A percentile compares a stretch with the other conserved stretches of the same genome.
These are phyloP conservation scores for Harpagoxenus sublaevis DNA, from an alignment of 2,888 invertebrate genomes.

Conservation along the genomic window DNA sequence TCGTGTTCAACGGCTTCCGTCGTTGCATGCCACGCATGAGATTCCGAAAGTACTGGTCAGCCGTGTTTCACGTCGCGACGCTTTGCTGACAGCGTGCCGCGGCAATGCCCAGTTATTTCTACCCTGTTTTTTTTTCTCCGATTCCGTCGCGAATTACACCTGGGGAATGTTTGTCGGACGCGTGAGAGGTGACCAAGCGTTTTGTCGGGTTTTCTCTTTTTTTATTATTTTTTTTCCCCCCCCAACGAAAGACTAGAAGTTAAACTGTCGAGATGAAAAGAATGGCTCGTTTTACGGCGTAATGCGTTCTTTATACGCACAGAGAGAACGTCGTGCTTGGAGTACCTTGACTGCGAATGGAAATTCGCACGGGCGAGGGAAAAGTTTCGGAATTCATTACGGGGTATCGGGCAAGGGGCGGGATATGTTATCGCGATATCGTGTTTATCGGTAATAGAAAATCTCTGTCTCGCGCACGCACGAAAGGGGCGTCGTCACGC, in stretches of 20 bases:
- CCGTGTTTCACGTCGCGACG: slow-evolving; percentile 63
- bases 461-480: slow-evolving; percentile 51
- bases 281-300: slow-evolving; percentile 5
- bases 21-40: slow-evolving; percentile 66
- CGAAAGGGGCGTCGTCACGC: slow-evolving; percentile 31
- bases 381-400: slow-evolving; percentile 22
- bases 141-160: slow-evolving; percentile 46
- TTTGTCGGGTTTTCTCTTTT: slow-evolving; percentile 16
- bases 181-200: slow-evolving; percentile 52
- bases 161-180: slow-evolving; percentile 56
- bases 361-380: slow-evolving; percentile 36
- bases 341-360: slow-evolving; percentile 22
- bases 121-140: slow-evolving; percentile 7
- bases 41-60: slow-evolving; percentile 63
- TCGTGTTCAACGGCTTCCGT: slow-evolving; percentile 71
- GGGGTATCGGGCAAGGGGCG: slow-evolving; percentile 2
- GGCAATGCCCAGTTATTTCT: slow-evolving; percentile 50
- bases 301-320: slow-evolving; percentile 15
- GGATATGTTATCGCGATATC: slow-evolving; percentile 46
- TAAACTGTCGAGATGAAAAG: slow-evolving; percentile 29
- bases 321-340: neutral
- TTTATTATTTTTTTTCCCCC: neutral
- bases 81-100: slow-evolving; percentile 63
- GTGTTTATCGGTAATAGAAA: slow-evolving; percentile 48
- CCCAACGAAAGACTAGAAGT: slow-evolving; percentile 5